Percentiles rank a stretch among this genome's conserved stretches.
Evolutionary conservation across 2,113 vertebrate genomes (phyloP).

Genomic region (Origma solitaria): DNA sequence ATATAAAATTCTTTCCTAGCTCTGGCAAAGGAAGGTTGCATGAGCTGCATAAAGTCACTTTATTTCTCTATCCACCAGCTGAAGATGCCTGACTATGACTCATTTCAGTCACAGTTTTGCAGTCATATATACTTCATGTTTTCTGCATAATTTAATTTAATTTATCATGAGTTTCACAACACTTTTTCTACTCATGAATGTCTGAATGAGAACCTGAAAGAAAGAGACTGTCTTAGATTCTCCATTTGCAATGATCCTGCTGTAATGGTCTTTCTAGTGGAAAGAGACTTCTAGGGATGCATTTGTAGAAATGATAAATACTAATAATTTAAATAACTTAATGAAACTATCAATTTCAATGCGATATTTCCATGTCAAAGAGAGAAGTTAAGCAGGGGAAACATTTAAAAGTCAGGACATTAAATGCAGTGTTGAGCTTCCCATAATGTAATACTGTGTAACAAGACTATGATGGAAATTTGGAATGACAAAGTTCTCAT

Average conservation of each 20-base stretch:
- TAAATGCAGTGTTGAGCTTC: background rate
- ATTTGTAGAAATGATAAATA: constrained; percentile 13
- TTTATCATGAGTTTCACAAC: background rate
- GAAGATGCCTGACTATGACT: background rate
- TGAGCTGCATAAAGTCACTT: background rate
- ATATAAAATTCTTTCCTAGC: background rate
- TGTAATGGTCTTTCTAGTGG: background rate
- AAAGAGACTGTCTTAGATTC: background rate
- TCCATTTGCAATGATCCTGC: background rate
- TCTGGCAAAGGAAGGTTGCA: background rate
- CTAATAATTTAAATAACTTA: constrained; percentile 5
- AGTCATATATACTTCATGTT: background rate
- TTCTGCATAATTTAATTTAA: background rate
- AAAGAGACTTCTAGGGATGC: background rate
- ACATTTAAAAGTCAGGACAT: constrained; percentile 1
- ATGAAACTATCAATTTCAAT: constrained; percentile 33
- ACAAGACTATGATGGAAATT: background rate
- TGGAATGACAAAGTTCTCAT: background rate
- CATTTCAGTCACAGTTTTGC: background rate
- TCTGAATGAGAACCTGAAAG: background rate
- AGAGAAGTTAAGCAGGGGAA: background rate
- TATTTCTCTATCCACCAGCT: background rate
- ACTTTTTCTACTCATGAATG: background rate
- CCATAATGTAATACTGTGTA: background rate
- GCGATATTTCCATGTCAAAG: background rate